Evolutionary conservation across 1,140 invertebrate genomes (phyloP), one percentile per base, ranked within the genome.

Genomic region (Sipha flava): DNA sequence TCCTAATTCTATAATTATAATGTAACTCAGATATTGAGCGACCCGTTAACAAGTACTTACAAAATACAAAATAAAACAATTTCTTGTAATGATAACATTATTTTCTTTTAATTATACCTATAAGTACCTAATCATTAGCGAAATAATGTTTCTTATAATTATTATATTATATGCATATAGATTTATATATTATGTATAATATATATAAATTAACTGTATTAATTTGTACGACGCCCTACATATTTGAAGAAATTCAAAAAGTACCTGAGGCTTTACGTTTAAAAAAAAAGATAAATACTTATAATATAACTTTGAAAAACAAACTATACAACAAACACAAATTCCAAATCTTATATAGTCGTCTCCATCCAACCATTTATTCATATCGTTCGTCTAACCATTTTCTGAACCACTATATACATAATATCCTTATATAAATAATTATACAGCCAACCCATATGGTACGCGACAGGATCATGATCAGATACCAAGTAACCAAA

Each of bases 181-280:
- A n/a, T n/a, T n/a, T n/a, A n/a, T n/a, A n/a, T n/a, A n/a, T n/a
- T n/a, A n/a, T n/a, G n/a, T n/a, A n/a, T n/a, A n/a, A n/a, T n/a
- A n/a, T n/a, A n/a, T n/a, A n/a, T n/a, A n/a, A n/a, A n/a, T n/a
- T n/a, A n/a, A n/a, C n/a, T n/a, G n/a, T n/a, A 49, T 26, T 52
- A 31, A 52, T 73, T 49, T 49, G 40, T 49, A 45, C 31, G 43
- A 52, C 70, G n/a, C 52, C 31, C 18, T 49, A 52, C 26, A 49
- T n/a, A n/a, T n/a, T n/a, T n/a, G n/a, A 73, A n/a, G 70, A 73
- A 49, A 45, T 73, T 2, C 49, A 73, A 73, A 49, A 45, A 47
- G 26, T 73, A 18, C 70, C 45, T 18, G 57, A 31, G 29, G 57
- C 57, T 3, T 29, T 59, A 23, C 26, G 54, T 29, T 59, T 59